These are phyloP conservation scores for Enteromius thamalakanensis DNA, from an alignment of 2,797 vertebrate genomes.

Conservation along the genomic window DNA sequence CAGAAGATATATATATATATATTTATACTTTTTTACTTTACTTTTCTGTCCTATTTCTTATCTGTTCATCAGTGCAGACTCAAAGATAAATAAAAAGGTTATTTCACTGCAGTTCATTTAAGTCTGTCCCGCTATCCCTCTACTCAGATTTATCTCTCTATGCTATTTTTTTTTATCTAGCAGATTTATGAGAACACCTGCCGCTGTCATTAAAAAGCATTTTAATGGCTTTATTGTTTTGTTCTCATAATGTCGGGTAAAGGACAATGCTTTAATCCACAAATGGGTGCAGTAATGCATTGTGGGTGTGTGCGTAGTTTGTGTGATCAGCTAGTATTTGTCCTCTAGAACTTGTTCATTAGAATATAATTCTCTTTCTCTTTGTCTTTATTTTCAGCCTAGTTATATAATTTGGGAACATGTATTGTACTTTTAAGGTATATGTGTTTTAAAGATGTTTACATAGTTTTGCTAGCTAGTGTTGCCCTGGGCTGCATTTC, in stretches of 20 bases:
- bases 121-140: background rate
- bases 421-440: background rate
- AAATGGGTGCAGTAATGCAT: conserved; percentile 11
- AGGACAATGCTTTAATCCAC: conserved; percentile 26
- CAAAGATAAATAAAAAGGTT: background rate
- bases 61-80: background rate
- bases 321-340: background rate
- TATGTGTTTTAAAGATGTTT: conserved; percentile 1
- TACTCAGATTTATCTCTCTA: background rate
- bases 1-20: no score
- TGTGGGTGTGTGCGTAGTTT: background rate
- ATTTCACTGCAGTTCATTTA: background rate
- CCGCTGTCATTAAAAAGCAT: conserved; percentile 14
- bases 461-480: background rate
- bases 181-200: conserved; percentile 21
- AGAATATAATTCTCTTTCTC: background rate
- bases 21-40: background rate
- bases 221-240: conserved; percentile 27
- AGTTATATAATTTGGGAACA: background rate
- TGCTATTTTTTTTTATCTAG: background rate
- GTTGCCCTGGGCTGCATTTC: background rate
- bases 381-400: background rate
- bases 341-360: background rate
- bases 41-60: background rate
- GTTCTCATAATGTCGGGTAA: background rate